Percentiles rank a stretch among this genome's conserved stretches.
phyloP scores from a whole-genome alignment of 2,797 vertebrate species.

The Rhadinocentrus ornatus region DNA sequence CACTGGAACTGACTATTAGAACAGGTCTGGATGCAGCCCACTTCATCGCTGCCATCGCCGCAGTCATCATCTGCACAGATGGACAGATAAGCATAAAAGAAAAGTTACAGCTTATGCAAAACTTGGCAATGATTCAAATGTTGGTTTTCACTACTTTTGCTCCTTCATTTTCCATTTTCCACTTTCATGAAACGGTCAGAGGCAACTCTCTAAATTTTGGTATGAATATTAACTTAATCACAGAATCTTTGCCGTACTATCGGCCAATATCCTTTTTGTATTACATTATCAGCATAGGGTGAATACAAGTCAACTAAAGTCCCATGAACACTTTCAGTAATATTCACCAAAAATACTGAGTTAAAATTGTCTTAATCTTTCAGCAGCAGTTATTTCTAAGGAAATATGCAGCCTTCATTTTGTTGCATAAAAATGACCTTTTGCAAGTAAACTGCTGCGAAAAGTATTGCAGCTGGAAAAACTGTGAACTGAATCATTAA shows the following conservation, averaged over 20 bases:
- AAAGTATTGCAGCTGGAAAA: not conserved
- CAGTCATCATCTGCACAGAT: conserved; percentile 91
- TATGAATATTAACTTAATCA: no score
- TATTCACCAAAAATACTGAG: no score
- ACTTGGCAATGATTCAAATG: not conserved
- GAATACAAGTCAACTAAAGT: no score
- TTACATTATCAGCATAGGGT: not conserved
- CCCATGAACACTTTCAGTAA: no score
- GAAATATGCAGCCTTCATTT: not conserved
- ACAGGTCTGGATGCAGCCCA: conserved; percentile 89
- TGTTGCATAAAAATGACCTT: no score
- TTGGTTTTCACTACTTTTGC: not conserved
- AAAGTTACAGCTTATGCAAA: not conserved
- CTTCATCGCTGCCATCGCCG: conserved; percentile 94
- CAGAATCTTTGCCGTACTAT: no score
- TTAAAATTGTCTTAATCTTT: not conserved
- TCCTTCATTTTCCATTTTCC: not conserved
- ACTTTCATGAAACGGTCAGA: no score
- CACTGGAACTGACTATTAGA: conserved; percentile 91
- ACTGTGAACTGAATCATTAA: no score
- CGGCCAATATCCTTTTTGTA: not conserved
- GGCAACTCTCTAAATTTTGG: no score
- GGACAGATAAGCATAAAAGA: conserved; percentile 6
- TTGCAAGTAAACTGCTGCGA: not conserved
- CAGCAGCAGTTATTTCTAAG: not conserved